These are phyloP conservation scores for Anhinga rufa DNA, from an alignment of 2,113 vertebrate species.

Conservation along the genomic window DNA sequence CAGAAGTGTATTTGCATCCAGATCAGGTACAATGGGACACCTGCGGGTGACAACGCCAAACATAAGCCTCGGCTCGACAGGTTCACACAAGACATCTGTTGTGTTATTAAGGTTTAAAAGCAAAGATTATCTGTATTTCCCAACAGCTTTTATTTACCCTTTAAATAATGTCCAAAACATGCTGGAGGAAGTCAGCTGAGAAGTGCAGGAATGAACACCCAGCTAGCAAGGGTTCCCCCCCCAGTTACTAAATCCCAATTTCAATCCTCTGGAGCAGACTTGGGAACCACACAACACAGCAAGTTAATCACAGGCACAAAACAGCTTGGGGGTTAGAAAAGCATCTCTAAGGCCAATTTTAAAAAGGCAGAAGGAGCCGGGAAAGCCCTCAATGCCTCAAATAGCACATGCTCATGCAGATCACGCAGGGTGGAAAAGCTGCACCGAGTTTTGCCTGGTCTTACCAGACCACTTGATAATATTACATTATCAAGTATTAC, in stretches of 20 bases:
- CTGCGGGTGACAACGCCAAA: not conserved
- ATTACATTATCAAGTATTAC: not conserved
- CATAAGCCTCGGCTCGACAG: not conserved
- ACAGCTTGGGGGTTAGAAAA: not conserved
- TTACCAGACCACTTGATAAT: not conserved
- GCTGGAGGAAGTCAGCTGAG: not conserved
- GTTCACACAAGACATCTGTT: not conserved
- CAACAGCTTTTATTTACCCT: not conserved
- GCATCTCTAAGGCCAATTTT: not conserved
- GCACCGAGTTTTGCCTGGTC: not conserved
- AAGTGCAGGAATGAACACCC: fast-evolving
- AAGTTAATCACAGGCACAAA: not conserved
- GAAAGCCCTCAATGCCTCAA: not conserved
- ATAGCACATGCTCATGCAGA: not conserved
- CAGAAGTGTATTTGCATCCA: fast-evolving
- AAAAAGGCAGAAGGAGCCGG: not conserved
- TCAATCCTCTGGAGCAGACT: not conserved
- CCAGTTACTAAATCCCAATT: not conserved
- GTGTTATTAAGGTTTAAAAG: not conserved
- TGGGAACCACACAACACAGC: not conserved
- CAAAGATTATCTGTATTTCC: not conserved
- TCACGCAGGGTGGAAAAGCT: not conserved
- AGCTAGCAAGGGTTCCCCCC: not conserved
- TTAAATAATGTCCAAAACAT: not conserved
- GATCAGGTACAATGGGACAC: not conserved